Evolutionary conservation across 2,888 invertebrate genomes (phyloP), one percentile per base, ranked within the genome.

Genomic region (Microctonus hyperodae): DNA sequence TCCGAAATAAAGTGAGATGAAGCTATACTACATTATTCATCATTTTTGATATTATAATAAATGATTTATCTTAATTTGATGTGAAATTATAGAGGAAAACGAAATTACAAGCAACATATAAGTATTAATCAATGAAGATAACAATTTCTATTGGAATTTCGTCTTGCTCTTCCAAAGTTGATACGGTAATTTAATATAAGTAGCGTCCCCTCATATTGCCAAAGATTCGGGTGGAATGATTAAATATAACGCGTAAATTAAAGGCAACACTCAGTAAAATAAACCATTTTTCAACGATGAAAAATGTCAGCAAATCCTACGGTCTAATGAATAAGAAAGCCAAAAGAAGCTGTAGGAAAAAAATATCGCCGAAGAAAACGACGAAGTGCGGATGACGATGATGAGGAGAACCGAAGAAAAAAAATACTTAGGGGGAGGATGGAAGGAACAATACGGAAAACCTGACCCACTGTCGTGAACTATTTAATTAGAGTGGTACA

Each of bases 401-500:
- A 50, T 48, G 57, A 61, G 60, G 57, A 35, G 28, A 7, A 6
- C n/a, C 11, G 1, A 44, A 44, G 16, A 44, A 44, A 51, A 55
- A 65, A 44, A 55, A 40, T 57, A 1, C 20, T n/a, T n/a, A n/a
- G n/a, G n/a, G n/a, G 25, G 28, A 9, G n/a, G n/a, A 33, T 22
- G 53, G 50, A 55, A 68, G 64, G 64, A n/a, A n/a, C 64, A 62
- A 55, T 58, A 67, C 31, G 62, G 71, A 68, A 64, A 68, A 66
- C 69, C 72, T 48, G 63, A 16, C 44, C 69, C 65, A 69, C 61
- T 65, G 70, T 71, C 74, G 72, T 72, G 73, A 60, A 66, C 72
- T 69, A 75, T 76, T 76, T 73, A 76, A 76, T 76, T 76, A 76
- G 70, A 68, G 71, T 58, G 72, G 67, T 67, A 70, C 69, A 64